Evolutionary conservation across 2,888 invertebrate species (phyloP), one percentile per base, ranked within the genome.

Genomic region (Alitta virens): DNA sequence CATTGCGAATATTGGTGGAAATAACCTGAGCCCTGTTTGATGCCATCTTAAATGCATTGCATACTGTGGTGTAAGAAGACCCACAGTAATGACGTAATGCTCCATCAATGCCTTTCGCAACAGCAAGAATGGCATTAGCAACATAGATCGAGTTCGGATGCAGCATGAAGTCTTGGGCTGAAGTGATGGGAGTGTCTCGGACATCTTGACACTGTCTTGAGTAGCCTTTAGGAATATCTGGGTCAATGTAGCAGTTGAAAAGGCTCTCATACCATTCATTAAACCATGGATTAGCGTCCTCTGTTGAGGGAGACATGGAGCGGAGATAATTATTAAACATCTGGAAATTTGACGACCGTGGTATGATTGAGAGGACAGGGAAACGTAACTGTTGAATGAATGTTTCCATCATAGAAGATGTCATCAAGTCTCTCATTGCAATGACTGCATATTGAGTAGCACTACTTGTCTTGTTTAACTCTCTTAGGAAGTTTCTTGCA

Each of bases 31-130:
- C 71, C 46, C 69, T 72, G 43, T 73, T 66, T 1, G 66, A 59
- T 1, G 72, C 71, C 56, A 67, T 74, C 16, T 66, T 46, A 58
- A 73, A 79, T 18, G 67, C 59, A 1, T 68, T 67, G 62, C 79
- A 79, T 16, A 78, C 62, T 0, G 69, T 66, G 7, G 26, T 67
- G 64, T 75, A 75, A 25, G 14, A 7, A 2, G 27, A 23, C 3
- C 77, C 78, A 64, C 79, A 79, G 63, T 69, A 72, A 18, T 71
- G 61, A 24, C 55, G 60, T 33, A 78, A 66, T 1, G 75, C 71
- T 9, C 58, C 67, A 60, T 76, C 67, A 12, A 78, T 63, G 16
- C 74, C 78, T 43, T 64, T 56, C 2, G 75, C 75, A 21, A 75
- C 65, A 2, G 77, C 76, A 51, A 71, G 68, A 14, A 78, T 71